These are phyloP conservation scores for Butorides virescens DNA, from an alignment of 2,113 vertebrate genomes.

Conservation along the genomic window DNA sequence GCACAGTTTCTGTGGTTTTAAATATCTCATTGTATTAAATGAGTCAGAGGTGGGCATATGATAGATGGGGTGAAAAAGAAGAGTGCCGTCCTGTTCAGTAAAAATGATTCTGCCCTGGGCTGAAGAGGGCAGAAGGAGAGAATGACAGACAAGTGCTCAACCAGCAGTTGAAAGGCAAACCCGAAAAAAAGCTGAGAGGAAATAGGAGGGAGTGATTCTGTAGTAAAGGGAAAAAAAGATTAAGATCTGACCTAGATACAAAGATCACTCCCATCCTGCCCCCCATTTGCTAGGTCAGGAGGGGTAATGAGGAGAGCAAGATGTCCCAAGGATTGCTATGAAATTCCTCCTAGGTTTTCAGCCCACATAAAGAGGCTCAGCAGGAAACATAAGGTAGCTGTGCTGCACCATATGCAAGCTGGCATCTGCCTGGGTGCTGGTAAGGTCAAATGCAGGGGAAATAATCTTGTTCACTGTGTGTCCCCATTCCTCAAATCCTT, in stretches of 20 bases:
- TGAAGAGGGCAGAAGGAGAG: neutral
- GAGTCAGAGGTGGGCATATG: neutral
- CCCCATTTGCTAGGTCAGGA: neutral
- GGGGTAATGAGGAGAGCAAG: neutral
- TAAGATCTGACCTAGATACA: conserved; percentile 14
- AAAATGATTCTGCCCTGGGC: neutral
- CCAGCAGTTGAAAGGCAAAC: neutral
- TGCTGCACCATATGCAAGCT: fast-evolving
- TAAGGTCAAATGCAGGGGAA: neutral
- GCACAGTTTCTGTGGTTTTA: neutral
- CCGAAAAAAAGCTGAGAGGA: neutral
- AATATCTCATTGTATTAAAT: neutral
- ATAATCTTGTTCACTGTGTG: neutral
- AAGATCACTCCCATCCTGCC: neutral
- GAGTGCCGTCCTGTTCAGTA: neutral
- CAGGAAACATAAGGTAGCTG: neutral
- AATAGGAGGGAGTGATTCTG: neutral
- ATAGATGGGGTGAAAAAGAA: neutral
- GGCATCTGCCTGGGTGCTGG: neutral
- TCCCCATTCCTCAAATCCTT: neutral
- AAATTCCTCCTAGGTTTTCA: neutral
- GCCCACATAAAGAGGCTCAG: neutral
- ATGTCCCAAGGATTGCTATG: neutral
- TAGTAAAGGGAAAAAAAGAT: neutral
- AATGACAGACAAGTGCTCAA: neutral